Evolutionary conservation across 2,888 invertebrate species (phyloP).

Genomic region (Alloplasta piceator): DNA sequence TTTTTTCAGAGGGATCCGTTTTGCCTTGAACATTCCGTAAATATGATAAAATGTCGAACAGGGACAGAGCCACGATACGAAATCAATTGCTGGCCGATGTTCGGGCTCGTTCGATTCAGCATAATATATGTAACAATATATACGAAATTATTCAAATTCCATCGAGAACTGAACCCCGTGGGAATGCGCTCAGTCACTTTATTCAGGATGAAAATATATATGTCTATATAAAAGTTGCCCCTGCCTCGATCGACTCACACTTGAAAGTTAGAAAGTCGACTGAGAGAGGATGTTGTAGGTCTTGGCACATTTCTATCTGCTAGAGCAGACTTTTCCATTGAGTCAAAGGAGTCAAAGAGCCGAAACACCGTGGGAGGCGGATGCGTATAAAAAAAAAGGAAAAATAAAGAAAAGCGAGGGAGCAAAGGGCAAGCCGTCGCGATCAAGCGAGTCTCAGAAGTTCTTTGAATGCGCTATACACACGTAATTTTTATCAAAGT

Average conservation of each 20-base stretch:
- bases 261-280: constrained; percentile 27
- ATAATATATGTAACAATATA: constrained; percentile 5
- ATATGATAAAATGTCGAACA: constrained; percentile 39
- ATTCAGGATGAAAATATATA: constrained; percentile 38
- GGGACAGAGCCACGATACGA: constrained; percentile 37
- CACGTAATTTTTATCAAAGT: constrained; percentile 8
- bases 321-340: constrained; percentile 31
- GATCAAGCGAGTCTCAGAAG: constrained; percentile 56
- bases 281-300: constrained; percentile 13
- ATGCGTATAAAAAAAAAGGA: background rate
- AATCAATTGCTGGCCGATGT: constrained; percentile 60
- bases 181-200: constrained; percentile 50
- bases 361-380: constrained; percentile 22
- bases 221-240: background rate
- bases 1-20: too few relatives aligned
- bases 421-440: constrained; percentile 56
- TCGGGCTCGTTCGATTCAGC: constrained; percentile 27
- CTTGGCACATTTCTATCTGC: constrained; percentile 48
- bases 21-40: too few relatives aligned
- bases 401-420: constrained; percentile 44
- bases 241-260: constrained; percentile 39
- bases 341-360: constrained; percentile 63
- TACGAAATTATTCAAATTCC: constrained; percentile 62
- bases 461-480: constrained; percentile 55
- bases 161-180: constrained; percentile 49